phyloP scores from a whole-genome alignment of 2,797 vertebrate species.

The Pogonophryne albipinna region DNA sequence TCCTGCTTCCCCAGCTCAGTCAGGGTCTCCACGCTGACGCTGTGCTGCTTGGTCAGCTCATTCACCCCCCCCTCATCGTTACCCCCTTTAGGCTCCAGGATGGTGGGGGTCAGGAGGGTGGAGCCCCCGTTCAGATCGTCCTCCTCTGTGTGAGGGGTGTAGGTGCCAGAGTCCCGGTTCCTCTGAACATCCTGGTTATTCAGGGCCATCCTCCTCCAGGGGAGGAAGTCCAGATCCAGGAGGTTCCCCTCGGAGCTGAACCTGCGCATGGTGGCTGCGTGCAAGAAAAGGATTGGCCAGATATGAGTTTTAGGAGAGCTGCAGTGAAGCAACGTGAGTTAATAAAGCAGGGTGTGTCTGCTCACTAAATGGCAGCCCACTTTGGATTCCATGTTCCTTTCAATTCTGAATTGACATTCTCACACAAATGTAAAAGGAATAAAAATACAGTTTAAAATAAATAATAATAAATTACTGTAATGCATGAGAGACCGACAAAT shows the following conservation, averaged over 20 bases:
- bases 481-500: background rate
- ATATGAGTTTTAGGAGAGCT: background rate
- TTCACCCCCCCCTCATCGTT: background rate
- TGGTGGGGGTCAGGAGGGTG: slow-evolving; percentile 4
- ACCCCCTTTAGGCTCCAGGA: slow-evolving; percentile 40
- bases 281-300: slow-evolving; percentile 1
- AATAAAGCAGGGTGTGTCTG: background rate
- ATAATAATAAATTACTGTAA: background rate
- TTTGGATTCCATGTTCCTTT: background rate
- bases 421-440: background rate
- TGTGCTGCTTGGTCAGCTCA: slow-evolving; percentile 72
- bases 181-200: slow-evolving; percentile 23
- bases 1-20: slow-evolving; percentile 51
- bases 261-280: slow-evolving; percentile 72
- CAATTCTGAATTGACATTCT: no score
- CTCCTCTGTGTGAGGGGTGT: background rate
- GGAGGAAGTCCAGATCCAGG: slow-evolving; percentile 80
- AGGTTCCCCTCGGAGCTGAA: slow-evolving; percentile 87
- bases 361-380: background rate
- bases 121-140: background rate
- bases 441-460: background rate
- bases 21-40: slow-evolving; percentile 79
- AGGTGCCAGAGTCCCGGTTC: slow-evolving; percentile 22
- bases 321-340: slow-evolving; percentile 16
- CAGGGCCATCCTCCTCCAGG: slow-evolving; percentile 69